Conservation (phyloP, 1,140 invertebrate genomes). For the Heliothis virescens region DNA sequence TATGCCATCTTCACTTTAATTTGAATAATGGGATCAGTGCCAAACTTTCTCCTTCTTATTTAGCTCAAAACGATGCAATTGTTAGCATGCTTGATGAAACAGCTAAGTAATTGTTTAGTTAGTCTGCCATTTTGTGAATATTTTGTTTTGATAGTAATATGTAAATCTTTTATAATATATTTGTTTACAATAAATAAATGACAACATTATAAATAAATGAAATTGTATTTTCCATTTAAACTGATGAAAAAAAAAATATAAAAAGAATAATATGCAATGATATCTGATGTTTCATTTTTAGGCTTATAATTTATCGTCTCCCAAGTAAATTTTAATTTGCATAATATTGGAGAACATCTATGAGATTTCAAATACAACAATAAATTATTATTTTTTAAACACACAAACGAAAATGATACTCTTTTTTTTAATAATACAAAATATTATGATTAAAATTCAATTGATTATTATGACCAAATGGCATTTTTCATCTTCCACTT, state of each 20-base stretch:
- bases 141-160: constrained; percentile 87
- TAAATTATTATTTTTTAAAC: too few relatives aligned
- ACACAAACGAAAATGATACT: too few relatives aligned
- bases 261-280: constrained; percentile 86
- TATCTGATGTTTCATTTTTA: constrained; percentile 78
- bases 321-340: neutral
- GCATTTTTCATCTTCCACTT: too few relatives aligned
- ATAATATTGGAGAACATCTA: neutral
- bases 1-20: constrained; percentile 81
- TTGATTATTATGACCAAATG: too few relatives aligned
- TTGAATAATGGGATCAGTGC: constrained; percentile 85
- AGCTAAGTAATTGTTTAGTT: constrained; percentile 85
- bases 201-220: constrained; percentile 86
- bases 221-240: constrained; percentile 86
- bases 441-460: too few relatives aligned
- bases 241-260: constrained; percentile 84
- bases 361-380: too few relatives aligned
- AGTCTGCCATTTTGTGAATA: constrained; percentile 86
- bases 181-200: constrained; percentile 86
- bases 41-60: constrained; percentile 85
- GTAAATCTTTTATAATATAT: constrained; percentile 87
- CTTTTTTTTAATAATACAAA: too few relatives aligned
- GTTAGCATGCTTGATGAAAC: constrained; percentile 84
- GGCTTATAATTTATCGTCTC: neutral
- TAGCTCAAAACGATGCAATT: constrained; percentile 86